Conservation (phyloP, 1,140 invertebrate genomes). For the Ditylenchus dipsaci region DNA sequence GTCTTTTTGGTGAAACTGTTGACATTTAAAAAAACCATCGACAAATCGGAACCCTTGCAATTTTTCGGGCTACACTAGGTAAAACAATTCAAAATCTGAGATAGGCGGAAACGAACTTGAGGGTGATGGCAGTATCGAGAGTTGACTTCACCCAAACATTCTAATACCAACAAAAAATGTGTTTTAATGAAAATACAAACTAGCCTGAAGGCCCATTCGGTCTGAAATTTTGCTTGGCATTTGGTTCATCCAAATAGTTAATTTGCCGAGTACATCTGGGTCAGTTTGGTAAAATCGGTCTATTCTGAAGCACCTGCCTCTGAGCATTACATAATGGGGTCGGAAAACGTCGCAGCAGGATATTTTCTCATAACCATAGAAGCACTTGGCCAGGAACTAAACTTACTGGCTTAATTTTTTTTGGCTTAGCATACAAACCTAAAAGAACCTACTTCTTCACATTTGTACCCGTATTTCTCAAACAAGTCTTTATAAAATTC, state of each 20-base stretch:
- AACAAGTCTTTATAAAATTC: constrained; percentile 34
- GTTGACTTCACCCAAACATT: too few species aligned
- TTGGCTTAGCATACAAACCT: not conserved
- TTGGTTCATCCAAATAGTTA: constrained; percentile 21
- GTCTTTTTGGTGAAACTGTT: too few species aligned
- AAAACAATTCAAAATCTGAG: too few species aligned
- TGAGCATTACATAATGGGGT: constrained; percentile 30
- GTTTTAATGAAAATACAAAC: too few species aligned
- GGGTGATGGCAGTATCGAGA: too few species aligned
- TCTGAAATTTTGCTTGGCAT: constrained; percentile 9
- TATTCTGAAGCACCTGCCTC: constrained; percentile 32
- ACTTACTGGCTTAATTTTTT: not conserved
- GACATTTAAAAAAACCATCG: too few species aligned
- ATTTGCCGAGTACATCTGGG: constrained; percentile 2
- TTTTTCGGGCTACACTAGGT: too few species aligned
- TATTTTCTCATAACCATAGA: constrained; percentile 29
- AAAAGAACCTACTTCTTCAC: constrained; percentile 20
- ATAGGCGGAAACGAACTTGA: too few species aligned
- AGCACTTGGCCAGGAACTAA: constrained; percentile 30
- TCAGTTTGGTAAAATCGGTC: constrained; percentile 10
- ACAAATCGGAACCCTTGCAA: too few species aligned
- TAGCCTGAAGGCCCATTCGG: constrained; percentile 5
- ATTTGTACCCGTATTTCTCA: constrained; percentile 32
- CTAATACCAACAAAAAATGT: too few species aligned
- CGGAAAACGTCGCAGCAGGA: constrained; percentile 32